These are phyloP conservation scores for Astropecten irregularis DNA, from an alignment of 53 echinoderm and acorn worm genomes.

Conservation along the genomic window DNA sequence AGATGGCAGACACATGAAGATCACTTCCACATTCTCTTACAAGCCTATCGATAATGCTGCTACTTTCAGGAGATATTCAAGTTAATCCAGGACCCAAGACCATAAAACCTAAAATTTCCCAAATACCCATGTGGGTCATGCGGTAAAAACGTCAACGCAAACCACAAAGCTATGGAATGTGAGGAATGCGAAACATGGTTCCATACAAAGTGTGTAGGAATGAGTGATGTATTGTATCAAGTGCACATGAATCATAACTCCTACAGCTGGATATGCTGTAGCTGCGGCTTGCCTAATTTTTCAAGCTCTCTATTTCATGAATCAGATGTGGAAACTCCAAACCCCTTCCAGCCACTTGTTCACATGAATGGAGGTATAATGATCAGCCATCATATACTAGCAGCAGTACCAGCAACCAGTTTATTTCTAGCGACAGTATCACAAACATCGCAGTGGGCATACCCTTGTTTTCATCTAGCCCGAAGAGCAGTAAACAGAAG, in stretches of 20 bases:
- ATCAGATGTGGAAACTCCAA: conserved; percentile 32
- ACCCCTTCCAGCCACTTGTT: too few relatives aligned
- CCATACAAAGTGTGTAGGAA: conserved; percentile 46
- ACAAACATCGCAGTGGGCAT: not conserved
- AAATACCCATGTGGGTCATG: conserved; percentile 20
- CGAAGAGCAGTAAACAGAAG: conserved; percentile 5
- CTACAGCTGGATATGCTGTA: conserved; percentile 48
- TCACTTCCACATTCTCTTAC: not conserved
- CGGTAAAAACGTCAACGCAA: conserved; percentile 52
- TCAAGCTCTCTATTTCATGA: conserved; percentile 21
- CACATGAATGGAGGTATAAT: too few relatives aligned
- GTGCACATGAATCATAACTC: conserved; percentile 58
- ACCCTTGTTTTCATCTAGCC: conserved; percentile 36
- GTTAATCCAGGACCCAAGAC: conserved; percentile 51
- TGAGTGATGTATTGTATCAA: conserved; percentile 46
- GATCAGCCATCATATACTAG: too few relatives aligned
- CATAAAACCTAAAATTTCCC: not conserved
- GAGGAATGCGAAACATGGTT: conserved; percentile 48
- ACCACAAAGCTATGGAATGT: conserved; percentile 71
- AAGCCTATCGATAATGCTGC: not conserved
- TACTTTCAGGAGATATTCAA: conserved; percentile 62
- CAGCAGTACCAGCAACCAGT: too few relatives aligned
- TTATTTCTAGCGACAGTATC: not conserved
- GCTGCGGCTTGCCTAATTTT: conserved; percentile 56
- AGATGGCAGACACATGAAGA: conserved; percentile 1